Percentiles rank a stretch among this genome's conserved stretches.
Conservation (phyloP, 2,113 vertebrate genomes). For the Saguinus midas region DNA sequence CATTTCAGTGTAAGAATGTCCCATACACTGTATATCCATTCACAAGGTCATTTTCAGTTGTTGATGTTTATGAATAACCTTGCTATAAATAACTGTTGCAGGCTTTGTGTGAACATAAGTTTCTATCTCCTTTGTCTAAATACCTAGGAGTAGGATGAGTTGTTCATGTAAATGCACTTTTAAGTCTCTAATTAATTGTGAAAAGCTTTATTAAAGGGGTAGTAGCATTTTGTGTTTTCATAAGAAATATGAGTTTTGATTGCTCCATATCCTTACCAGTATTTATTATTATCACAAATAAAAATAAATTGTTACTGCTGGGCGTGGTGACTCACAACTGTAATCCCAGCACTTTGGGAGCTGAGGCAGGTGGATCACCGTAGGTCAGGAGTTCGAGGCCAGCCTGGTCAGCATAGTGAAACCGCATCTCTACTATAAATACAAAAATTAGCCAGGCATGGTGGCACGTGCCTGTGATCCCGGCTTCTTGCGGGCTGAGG, state of each 20-base stretch:
- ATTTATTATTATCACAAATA: neutral
- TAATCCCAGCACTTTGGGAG: too few relatives aligned
- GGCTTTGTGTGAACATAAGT: neutral
- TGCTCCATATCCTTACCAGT: neutral
- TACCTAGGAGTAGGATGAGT: neutral
- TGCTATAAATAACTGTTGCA: neutral
- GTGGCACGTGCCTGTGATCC: too few relatives aligned
- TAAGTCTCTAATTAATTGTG: neutral
- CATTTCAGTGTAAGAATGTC: neutral
- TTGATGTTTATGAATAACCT: neutral
- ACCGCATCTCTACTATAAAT: too few relatives aligned
- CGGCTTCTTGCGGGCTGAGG: too few relatives aligned
- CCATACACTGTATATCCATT: neutral
- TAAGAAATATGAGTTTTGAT: neutral
- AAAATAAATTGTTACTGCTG: neutral
- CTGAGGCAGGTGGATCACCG: too few relatives aligned
- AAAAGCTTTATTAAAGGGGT: neutral
- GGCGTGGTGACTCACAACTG: too few relatives aligned
- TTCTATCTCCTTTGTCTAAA: neutral
- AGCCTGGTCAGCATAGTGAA: too few relatives aligned
- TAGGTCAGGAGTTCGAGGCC: too few relatives aligned
- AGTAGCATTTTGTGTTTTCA: neutral
- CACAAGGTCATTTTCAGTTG: too few relatives aligned
- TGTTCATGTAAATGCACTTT: neutral
- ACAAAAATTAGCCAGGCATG: too few relatives aligned